Base-by-base conservation (phyloP, 2,888 invertebrate genomes). In the Dynastes grantii region DNA sequence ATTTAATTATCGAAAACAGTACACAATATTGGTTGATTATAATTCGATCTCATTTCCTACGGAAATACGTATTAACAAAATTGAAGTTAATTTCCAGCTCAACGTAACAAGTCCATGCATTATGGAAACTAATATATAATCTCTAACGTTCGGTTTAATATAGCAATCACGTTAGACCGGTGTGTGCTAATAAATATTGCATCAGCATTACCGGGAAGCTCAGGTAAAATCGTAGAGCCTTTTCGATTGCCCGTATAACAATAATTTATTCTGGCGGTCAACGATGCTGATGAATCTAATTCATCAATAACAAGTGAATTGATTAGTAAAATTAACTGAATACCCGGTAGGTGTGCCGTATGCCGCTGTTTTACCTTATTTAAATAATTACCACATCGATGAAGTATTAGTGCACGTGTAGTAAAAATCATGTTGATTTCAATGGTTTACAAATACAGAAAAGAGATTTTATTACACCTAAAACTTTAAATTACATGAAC, bases 141-240 rank as follows among this genome's bases (percentile, higher is more conserved):
- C 8, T n/a, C 22, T 27, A 58, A 58, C 22, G 22, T 58, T 53
- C 53, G 53, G 13, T 53, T 58, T 58, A 58, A n/a, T 45, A 45
- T 2, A 45, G 45, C n/a, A 27, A 58, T 58, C 22, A 58, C 5
- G 22, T 2, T 58, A 9, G 55, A 5, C 9, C 6, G 16, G 6
- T 58, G 22, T 58, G 55, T 16, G 22, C 55, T 58, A 58, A 58
- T 58, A 22, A 58, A 58, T 58, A 58, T 58, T 58, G 22, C 9
- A 58, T 58, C 22, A 22, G 9, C 22, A 5, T 22, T 8, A 58
- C 22, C 13, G 55, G 3, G 1, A 58, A 22, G 3, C 8, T 58
- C 55, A 2, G 16, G 8, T 58, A 58, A 16, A 58, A 58, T 58
- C 6, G 16, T 22, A 5, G 22, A 6, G 55, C 16, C n/a, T 22